Conservation (phyloP, 2,113 vertebrate genomes). For the Corvus hawaiiensis region DNA sequence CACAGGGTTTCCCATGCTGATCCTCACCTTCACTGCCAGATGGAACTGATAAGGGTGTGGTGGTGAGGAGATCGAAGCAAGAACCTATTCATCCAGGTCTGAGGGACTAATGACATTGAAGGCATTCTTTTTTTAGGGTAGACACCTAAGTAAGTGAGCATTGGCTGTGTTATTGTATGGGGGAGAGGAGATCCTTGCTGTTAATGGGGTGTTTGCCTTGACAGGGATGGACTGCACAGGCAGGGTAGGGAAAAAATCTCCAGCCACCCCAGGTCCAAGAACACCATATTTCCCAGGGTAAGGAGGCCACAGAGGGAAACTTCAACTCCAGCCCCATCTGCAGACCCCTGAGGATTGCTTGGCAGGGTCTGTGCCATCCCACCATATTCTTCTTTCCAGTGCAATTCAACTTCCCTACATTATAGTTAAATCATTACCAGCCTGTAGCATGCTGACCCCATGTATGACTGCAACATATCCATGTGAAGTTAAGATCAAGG, state of each 20-base stretch:
- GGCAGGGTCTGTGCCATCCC: neutral
- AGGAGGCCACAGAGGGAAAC: neutral
- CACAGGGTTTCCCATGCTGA: neutral
- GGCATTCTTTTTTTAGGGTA: neutral
- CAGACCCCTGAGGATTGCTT: neutral
- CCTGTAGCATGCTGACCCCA: fast-evolving
- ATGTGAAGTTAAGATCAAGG: neutral
- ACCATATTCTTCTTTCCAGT: neutral
- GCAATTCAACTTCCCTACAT: neutral
- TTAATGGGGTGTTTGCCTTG: neutral
- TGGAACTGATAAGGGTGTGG: fast-evolving
- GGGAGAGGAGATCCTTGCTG: neutral
- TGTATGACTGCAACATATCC: neutral
- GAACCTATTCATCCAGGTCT: neutral
- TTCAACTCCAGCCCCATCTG: neutral
- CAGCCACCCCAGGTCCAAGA: neutral
- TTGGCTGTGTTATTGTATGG: fast-evolving
- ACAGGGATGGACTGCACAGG: neutral
- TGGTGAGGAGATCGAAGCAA: neutral
- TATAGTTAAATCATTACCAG: neutral
- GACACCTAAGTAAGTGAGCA: neutral
- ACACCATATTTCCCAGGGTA: neutral
- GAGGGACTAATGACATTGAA: neutral
- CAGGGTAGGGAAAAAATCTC: neutral
- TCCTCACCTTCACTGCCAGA: neutral